phyloP scores from a whole-genome alignment of 2,113 vertebrate species.

The Paracanthobrama guichenoti region DNA sequence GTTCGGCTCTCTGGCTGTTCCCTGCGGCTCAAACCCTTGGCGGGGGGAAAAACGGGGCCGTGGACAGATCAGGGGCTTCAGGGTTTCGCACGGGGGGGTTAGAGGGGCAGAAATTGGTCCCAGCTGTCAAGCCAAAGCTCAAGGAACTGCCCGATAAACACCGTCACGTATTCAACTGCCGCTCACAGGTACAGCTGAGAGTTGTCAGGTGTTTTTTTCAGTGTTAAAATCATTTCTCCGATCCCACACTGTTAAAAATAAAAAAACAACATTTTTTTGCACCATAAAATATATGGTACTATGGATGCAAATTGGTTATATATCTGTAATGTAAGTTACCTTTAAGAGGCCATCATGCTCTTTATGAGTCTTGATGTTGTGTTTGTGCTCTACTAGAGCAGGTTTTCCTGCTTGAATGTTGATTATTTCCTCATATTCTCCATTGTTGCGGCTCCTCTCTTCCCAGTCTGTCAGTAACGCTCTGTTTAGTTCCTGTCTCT shows the following conservation, averaged over 20 bases:
- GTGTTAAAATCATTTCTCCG: not conserved
- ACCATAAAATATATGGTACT: no score
- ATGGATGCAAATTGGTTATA: no score
- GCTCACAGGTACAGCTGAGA: not conserved
- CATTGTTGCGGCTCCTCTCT: no score
- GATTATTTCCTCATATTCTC: no score
- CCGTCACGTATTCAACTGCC: not conserved
- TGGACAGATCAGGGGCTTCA: not conserved
- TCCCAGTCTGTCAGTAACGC: no score
- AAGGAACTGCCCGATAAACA: slow-evolving; percentile 6
- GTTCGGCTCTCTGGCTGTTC: slow-evolving; percentile 11
- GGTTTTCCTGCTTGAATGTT: no score
- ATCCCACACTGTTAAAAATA: not conserved
- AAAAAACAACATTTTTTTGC: no score
- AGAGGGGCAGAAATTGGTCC: slow-evolving; percentile 9
- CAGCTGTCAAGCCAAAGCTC: slow-evolving; percentile 37
- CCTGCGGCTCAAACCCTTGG: slow-evolving; percentile 10
- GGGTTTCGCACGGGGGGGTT: not conserved
- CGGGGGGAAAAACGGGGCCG: not conserved
- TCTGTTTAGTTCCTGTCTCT: no score
- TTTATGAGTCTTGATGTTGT: no score
- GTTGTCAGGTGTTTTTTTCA: not conserved
- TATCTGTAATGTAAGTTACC: no score
- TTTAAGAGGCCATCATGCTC: no score
- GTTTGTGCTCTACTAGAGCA: no score